Conservation (phyloP, 1,140 invertebrate species). For the Lucilia cuprina region DNA sequence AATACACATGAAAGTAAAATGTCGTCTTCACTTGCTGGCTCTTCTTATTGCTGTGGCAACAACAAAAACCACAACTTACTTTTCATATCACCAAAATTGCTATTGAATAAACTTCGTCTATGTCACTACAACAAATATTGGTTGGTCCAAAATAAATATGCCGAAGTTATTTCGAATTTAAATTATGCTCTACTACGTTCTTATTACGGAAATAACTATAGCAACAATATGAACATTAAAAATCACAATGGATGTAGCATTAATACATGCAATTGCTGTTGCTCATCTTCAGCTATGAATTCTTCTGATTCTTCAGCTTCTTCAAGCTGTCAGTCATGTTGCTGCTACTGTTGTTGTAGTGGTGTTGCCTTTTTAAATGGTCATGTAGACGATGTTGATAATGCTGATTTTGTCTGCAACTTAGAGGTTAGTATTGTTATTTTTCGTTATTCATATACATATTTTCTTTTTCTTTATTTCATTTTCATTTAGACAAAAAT, state of each 20-base stretch:
- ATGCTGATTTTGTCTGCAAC: conserved; percentile 51
- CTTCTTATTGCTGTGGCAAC: background rate
- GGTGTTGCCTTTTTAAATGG: too few species aligned
- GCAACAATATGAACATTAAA: conserved; percentile 29
- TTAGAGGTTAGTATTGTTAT: conserved; percentile 56
- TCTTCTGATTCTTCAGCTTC: background rate
- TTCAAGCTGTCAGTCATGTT: background rate
- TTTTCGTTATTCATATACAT: conserved; percentile 2
- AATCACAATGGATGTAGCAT: background rate
- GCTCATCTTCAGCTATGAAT: background rate
- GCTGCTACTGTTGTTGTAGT: background rate
- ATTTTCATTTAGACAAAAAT: background rate
- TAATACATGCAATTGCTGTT: conserved; percentile 4
- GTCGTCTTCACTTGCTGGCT: background rate
- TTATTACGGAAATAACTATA: conserved; percentile 42
- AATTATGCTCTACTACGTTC: conserved; percentile 57
- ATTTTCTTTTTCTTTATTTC: background rate
- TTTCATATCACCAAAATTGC: conserved; percentile 61
- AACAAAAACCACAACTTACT: conserved; percentile 13
- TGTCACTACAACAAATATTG: conserved; percentile 63
- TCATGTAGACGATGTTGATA: background rate
- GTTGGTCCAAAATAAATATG: conserved; percentile 63
- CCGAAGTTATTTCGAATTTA: conserved; percentile 62
- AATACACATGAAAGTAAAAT: background rate
- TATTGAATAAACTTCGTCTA: conserved; percentile 60